Conservation (phyloP, 2,113 vertebrate genomes). For the Artemisiospiza belli region DNA sequence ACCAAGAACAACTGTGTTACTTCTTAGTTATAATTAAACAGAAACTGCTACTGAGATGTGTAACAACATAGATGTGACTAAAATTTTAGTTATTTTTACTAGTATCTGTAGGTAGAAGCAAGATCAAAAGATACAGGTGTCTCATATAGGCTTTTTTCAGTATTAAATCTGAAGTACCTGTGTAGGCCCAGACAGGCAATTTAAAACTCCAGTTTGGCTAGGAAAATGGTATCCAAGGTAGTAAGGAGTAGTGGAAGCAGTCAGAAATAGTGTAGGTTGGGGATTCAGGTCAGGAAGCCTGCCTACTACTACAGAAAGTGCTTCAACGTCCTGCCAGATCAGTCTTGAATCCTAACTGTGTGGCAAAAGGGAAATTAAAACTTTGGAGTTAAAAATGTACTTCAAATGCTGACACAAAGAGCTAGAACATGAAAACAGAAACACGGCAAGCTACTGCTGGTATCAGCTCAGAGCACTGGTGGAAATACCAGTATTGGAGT, state of each 20-base stretch:
- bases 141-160: not conserved
- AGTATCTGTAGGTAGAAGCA: not conserved
- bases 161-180: not conserved
- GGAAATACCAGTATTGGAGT: not conserved
- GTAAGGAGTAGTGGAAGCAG: not conserved
- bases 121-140: not conserved
- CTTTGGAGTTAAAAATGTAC: not conserved
- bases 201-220: accelerated
- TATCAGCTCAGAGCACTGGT: not conserved
- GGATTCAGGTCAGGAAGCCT: not conserved
- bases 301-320: not conserved
- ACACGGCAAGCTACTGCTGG: not conserved
- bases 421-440: not conserved
- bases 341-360: not conserved
- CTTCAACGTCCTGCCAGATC: accelerated
- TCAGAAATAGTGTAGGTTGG: not conserved
- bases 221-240: no score
- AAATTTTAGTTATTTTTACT: not conserved
- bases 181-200: accelerated
- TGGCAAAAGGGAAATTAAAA: not conserved
- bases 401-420: not conserved
- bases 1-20: not conserved
- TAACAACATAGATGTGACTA: not conserved
- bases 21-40: not conserved
- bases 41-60: not conserved